Percentiles rank a stretch among this genome's conserved stretches.
These are phyloP conservation scores for Pelosia muscerda DNA, from an alignment of 2,888 invertebrate genomes.

Conservation along the genomic window DNA sequence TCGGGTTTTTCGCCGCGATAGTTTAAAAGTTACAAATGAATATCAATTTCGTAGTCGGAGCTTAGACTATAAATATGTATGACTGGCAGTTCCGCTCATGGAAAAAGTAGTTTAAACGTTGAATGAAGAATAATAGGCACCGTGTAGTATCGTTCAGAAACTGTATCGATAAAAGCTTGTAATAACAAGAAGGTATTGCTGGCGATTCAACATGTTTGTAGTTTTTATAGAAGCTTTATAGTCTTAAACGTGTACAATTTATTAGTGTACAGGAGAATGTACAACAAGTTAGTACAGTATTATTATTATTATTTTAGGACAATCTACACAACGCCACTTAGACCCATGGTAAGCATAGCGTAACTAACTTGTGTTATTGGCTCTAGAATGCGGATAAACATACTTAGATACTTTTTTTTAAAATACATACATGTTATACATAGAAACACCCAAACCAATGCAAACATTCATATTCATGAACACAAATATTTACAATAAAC, in stretches of 20 bases:
- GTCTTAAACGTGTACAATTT: neutral
- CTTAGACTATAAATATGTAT: slow-evolving; percentile 25
- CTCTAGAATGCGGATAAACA: no score
- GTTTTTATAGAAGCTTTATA: neutral
- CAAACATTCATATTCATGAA: no score
- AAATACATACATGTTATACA: no score
- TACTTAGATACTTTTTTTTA: no score
- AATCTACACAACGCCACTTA: no score
- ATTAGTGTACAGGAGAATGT: neutral
- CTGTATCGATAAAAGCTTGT: slow-evolving; percentile 18
- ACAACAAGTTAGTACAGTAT: neutral
- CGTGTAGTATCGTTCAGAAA: slow-evolving; percentile 12
- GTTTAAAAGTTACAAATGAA: no score
- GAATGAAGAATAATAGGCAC: slow-evolving; percentile 30
- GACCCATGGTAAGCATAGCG: no score
- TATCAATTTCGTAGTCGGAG: neutral
- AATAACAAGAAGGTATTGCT: slow-evolving; percentile 27
- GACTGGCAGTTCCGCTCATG: slow-evolving; percentile 9
- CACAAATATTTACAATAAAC: no score
- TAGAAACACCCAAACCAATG: no score
- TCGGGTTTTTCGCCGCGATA: no score
- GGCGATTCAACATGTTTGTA: slow-evolving; percentile 26
- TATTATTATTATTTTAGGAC: no score
- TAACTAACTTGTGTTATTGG: no score
- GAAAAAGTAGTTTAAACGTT: slow-evolving; percentile 26